Percentiles rank a stretch among this genome's conserved stretches.
phyloP scores from a whole-genome alignment of 2,113 vertebrate species.

The Periophthalmus modestus region DNA sequence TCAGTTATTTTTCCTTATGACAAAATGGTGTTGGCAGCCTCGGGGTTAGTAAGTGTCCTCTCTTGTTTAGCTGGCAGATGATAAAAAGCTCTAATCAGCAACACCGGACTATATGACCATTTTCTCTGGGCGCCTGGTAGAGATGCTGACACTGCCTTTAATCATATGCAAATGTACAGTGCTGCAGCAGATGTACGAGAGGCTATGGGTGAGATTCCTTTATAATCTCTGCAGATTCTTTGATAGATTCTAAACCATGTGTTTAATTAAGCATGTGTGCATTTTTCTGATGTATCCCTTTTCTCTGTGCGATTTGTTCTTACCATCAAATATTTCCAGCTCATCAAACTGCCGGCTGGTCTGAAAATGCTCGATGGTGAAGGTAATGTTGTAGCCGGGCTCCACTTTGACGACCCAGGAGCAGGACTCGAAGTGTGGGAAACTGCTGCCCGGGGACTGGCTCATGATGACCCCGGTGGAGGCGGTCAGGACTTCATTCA shows the following conservation, averaged over 20 bases:
- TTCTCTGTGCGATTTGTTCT: constrained; percentile 49
- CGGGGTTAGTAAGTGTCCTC: constrained; percentile 44
- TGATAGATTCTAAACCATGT: background rate
- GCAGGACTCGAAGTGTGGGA: constrained; percentile 95
- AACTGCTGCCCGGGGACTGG: constrained; percentile 89
- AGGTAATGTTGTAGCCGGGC: constrained; percentile 88
- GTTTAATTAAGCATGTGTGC: background rate
- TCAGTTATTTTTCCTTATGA: constrained; percentile 66
- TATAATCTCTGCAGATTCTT: background rate
- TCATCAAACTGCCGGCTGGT: constrained; percentile 95
- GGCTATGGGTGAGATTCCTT: constrained; percentile 26
- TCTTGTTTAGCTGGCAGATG: constrained; percentile 34
- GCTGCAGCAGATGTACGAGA: constrained; percentile 35
- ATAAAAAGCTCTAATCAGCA: constrained; percentile 67
- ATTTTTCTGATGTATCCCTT: background rate
- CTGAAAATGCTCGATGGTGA: constrained; percentile 94
- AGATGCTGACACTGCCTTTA: constrained; percentile 57
- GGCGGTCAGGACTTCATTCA: constrained; percentile 89
- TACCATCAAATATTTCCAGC: constrained; percentile 96
- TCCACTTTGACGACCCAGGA: constrained; percentile 95
- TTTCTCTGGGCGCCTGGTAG: constrained; percentile 55
- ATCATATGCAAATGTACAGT: constrained; percentile 63
- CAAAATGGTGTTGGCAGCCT: constrained; percentile 36
- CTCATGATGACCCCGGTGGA: constrained; percentile 94
- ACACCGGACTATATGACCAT: constrained; percentile 39